Evolutionary conservation across 1,140 invertebrate species (phyloP).

Genomic region (Drosophila nannoptera): DNA sequence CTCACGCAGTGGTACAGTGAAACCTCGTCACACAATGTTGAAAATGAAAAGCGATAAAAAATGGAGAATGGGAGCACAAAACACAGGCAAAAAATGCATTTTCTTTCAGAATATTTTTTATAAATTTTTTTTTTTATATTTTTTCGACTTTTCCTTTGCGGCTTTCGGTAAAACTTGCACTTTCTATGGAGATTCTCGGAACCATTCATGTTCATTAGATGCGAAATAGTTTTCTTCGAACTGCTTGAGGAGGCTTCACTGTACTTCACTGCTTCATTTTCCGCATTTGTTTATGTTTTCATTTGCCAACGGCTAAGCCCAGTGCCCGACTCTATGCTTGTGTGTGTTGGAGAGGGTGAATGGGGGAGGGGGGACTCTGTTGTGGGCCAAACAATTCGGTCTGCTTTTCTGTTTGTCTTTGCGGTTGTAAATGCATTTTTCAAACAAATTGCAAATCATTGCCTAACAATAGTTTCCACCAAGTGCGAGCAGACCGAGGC

Average conservation of each 20-base stretch:
- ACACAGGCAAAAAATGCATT: too few species aligned
- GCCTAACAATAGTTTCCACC: constrained; percentile 70
- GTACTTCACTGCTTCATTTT: constrained; percentile 32
- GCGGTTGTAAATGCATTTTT: constrained; percentile 75
- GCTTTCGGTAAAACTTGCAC: too few species aligned
- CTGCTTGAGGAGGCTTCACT: neutral
- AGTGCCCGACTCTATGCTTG: neutral
- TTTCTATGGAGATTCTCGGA: too few species aligned
- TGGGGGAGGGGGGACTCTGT: neutral
- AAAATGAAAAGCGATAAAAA: too few species aligned
- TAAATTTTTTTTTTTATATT: too few species aligned
- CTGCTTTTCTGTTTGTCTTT: constrained; percentile 61
- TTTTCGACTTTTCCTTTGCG: too few species aligned
- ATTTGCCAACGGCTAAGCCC: constrained; percentile 50
- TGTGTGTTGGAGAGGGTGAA: neutral
- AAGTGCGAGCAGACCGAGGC: neutral
- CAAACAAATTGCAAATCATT: constrained; percentile 77
- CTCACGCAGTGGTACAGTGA: neutral
- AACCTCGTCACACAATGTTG: neutral
- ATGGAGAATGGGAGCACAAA: too few species aligned
- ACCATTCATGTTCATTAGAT: too few species aligned
- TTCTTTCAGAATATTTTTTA: too few species aligned
- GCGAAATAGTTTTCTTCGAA: too few species aligned
- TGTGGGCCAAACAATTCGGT: constrained; percentile 18
- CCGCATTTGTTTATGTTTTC: constrained; percentile 68